These are phyloP conservation scores for Thymelicus lineola DNA, from an alignment of 2,888 invertebrate genomes.

Conservation along the genomic window DNA sequence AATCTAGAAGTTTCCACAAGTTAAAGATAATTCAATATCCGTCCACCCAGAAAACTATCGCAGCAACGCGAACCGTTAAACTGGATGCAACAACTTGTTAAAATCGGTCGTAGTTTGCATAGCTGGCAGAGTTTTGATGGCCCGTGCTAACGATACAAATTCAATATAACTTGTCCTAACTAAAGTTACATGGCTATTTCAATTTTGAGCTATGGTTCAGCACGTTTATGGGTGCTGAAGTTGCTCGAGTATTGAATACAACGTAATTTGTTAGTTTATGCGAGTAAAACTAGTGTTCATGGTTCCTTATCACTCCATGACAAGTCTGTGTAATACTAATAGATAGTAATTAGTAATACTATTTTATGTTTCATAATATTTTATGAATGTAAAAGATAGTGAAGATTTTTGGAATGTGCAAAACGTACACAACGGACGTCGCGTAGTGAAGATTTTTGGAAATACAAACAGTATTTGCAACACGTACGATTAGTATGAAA, in stretches of 20 bases:
- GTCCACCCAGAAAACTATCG: slow-evolving; percentile 14
- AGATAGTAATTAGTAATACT: no score
- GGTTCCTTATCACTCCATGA: no score
- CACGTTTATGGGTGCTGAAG: background rate
- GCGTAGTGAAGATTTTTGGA: no score
- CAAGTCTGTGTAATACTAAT: no score
- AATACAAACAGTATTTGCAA: no score
- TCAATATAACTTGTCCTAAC: slow-evolving; percentile 51
- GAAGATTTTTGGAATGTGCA: no score
- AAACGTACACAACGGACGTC: no score
- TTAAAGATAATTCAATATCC: slow-evolving; percentile 29
- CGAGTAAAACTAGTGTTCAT: no score
- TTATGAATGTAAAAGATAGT: no score
- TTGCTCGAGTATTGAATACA: background rate
- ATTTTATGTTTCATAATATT: no score
- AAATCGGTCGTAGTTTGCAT: slow-evolving; percentile 38
- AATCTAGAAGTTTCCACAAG: slow-evolving; percentile 4
- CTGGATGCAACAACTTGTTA: slow-evolving; percentile 37
- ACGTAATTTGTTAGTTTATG: no score
- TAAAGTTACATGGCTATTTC: slow-evolving; percentile 30
- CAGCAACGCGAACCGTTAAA: slow-evolving; percentile 3
- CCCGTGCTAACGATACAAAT: slow-evolving; percentile 53
- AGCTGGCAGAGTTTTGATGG: slow-evolving; percentile 60
- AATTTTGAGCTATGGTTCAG: slow-evolving; percentile 12
- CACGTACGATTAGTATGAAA: no score